Evolutionary conservation across 2,113 vertebrate species (phyloP).

Genomic region (Malurus cyaneus): DNA sequence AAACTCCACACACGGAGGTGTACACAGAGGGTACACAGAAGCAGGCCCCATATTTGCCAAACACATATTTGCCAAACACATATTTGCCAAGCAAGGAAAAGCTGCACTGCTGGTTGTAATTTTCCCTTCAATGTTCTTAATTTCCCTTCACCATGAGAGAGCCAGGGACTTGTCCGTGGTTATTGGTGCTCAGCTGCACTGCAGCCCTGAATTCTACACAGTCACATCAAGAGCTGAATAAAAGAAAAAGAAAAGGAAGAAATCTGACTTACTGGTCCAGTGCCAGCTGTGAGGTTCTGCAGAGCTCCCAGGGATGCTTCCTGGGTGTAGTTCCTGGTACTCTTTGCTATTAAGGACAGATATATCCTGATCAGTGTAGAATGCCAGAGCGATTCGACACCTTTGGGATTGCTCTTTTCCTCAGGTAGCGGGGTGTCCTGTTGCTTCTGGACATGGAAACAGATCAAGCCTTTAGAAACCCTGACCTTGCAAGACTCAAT

Average conservation of each 20-base stretch:
- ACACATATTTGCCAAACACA: not conserved
- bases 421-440: conserved; percentile 75
- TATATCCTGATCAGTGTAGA: conserved; percentile 89
- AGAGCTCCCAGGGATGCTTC: conserved; percentile 89
- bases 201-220: not conserved
- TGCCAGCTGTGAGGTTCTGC: conserved; percentile 92
- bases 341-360: conserved; percentile 90
- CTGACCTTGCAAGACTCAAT: not conserved
- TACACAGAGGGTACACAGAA: not conserved
- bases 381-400: conserved; percentile 90
- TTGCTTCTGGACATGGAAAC: conserved; percentile 63
- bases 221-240: not conserved
- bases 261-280: conserved; percentile 76
- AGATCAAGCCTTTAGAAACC: conserved; percentile 23
- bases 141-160: not conserved
- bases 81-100: not conserved
- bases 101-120: not conserved
- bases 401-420: conserved; percentile 84
- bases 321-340: conserved; percentile 80
- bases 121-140: not conserved
- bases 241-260: not conserved
- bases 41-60: not conserved
- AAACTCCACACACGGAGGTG: not conserved
- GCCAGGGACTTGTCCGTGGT: not conserved
- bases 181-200: not conserved